Conservation (phyloP, 2,888 invertebrate species). For the Tenthredo notha region DNA sequence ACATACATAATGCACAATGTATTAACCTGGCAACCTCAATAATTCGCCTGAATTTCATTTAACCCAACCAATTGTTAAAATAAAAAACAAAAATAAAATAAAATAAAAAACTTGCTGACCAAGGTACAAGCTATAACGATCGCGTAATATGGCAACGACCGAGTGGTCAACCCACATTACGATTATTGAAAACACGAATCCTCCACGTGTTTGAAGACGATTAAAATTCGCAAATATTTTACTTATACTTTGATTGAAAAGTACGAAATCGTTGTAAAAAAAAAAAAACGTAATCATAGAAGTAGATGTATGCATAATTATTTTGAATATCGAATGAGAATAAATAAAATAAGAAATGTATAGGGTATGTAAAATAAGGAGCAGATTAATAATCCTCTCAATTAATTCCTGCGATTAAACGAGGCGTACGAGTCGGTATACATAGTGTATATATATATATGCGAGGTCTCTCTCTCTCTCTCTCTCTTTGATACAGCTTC, state of each 20-base stretch:
- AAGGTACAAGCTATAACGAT: neutral
- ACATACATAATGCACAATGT: neutral
- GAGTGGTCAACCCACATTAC: neutral
- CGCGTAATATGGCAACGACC: neutral
- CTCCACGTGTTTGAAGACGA: neutral
- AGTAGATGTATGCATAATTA: neutral
- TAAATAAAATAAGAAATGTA: neutral
- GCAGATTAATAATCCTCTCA: conserved; percentile 9
- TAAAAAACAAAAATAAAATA: neutral
- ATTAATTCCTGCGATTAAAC: conserved; percentile 31
- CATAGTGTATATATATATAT: neutral
- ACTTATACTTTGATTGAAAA: neutral
- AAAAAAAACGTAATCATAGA: too few relatives aligned
- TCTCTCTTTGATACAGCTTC: neutral
- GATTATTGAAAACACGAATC: neutral
- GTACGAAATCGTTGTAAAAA: neutral
- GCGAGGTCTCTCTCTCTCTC: neutral
- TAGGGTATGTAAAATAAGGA: neutral
- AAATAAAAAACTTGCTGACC: neutral
- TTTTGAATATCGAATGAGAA: neutral
- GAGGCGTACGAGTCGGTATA: neutral
- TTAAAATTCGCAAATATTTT: neutral
- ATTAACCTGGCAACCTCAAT: neutral
- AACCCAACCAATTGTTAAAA: neutral
- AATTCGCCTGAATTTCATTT: neutral